A percentile compares a stretch with the other conserved stretches of the same genome.
These are phyloP conservation scores for Chrosomus eos DNA, from an alignment of 2,797 vertebrate genomes.

Conservation along the genomic window DNA sequence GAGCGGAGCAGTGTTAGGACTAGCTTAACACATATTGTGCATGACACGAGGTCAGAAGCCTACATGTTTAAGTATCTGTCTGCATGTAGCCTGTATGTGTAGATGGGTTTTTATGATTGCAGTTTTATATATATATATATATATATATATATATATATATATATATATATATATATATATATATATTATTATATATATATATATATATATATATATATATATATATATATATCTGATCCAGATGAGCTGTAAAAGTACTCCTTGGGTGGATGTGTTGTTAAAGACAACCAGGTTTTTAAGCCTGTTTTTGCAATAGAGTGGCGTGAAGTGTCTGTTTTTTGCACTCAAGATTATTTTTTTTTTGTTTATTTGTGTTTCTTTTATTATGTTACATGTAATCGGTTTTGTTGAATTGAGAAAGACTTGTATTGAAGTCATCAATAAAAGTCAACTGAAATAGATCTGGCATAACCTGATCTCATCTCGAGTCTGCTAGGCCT, in stretches of 20 bases:
- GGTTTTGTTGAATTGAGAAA: constrained; percentile 3
- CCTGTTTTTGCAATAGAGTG: not conserved
- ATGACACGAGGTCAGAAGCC: constrained; percentile 37
- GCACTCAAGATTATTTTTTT: not conserved
- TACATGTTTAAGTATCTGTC: not conserved
- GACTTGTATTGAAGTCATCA: not conserved
- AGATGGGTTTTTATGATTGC: not conserved
- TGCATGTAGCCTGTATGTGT: not conserved
- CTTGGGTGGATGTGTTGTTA: not conserved
- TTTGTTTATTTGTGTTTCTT: not conserved
- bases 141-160: no score
- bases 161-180: no score
- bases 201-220: no score
- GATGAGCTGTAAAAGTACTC: not conserved
- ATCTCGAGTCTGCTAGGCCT: not conserved
- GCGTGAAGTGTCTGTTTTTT: not conserved
- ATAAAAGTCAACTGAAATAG: constrained; percentile 19
- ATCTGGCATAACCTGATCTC: constrained; percentile 38
- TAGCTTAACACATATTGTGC: constrained; percentile 34
- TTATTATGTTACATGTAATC: not conserved
- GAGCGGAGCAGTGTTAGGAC: constrained; percentile 13
- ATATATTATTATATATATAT: no score
- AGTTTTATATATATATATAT: no score
- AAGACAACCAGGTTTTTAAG: not conserved
- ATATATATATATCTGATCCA: not conserved